Percentiles rank a stretch among this genome's conserved stretches.
Conservation (phyloP, 1,140 invertebrate species). For the Apis mellifera region Amel_HAv3.1 CM009939.2:9466501-9467000, state of each 20-base stretch:
- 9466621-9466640: constrained; percentile 47
- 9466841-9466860: constrained; percentile 66
- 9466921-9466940: constrained; percentile 66
- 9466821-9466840: constrained; percentile 63
- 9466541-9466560: constrained; percentile 29
- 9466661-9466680: constrained; percentile 51
- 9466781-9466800: constrained; percentile 15
- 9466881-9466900: constrained; percentile 70
- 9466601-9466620: constrained; percentile 18
- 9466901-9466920: constrained; percentile 69
- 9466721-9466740: constrained; percentile 61
- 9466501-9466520: constrained; percentile 40
- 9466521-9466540: constrained; percentile 46
- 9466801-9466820: constrained; percentile 45
- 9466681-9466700: constrained; percentile 69
- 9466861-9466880: constrained; percentile 65
- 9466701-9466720: constrained; percentile 73
- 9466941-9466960: constrained; percentile 55
- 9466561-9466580: constrained; percentile 4
- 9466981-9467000: constrained; percentile 71
- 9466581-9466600: constrained; percentile 4
- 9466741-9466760: constrained; percentile 57
- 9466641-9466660: constrained; percentile 45
- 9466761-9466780: constrained; percentile 26
- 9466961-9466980: constrained; percentile 61